Conservation (phyloP, 2,797 vertebrate species). For the Oceanodroma leucorhoa region DNA sequence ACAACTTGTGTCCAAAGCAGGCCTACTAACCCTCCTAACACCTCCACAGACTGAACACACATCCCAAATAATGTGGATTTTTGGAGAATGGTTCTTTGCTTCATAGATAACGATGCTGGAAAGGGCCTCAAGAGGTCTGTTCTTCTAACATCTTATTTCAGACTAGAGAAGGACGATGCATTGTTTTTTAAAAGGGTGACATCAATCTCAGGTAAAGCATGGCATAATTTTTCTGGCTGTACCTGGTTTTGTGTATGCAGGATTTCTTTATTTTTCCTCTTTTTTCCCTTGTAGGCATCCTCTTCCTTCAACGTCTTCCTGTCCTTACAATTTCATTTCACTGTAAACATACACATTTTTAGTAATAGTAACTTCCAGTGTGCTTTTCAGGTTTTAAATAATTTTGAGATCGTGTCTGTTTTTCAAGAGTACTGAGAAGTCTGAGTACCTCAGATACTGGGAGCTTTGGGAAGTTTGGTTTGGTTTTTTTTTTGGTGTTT, state of each 20-base stretch:
- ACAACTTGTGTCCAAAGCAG: not conserved
- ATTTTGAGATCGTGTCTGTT: not conserved
- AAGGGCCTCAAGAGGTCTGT: not conserved
- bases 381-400: not conserved
- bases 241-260: not conserved
- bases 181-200: not conserved
- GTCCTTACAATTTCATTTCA: not conserved
- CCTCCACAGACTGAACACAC: not conserved
- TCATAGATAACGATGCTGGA: not conserved
- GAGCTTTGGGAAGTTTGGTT: not conserved
- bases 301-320: not conserved
- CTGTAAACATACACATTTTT: rapidly evolving
- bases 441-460: not conserved
- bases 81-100: not conserved
- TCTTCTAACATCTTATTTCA: not conserved
- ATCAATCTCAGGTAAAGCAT: not conserved
- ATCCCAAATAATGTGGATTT: not conserved
- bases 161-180: not conserved
- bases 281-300: not conserved
- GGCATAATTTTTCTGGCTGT: not conserved
- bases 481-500: rapidly evolving
- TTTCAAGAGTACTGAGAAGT: not conserved
- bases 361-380: not conserved
- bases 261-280: not conserved
- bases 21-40: not conserved